Evolutionary conservation across 2,113 vertebrate species (phyloP).

Genomic region (Canis aureus): DNA sequence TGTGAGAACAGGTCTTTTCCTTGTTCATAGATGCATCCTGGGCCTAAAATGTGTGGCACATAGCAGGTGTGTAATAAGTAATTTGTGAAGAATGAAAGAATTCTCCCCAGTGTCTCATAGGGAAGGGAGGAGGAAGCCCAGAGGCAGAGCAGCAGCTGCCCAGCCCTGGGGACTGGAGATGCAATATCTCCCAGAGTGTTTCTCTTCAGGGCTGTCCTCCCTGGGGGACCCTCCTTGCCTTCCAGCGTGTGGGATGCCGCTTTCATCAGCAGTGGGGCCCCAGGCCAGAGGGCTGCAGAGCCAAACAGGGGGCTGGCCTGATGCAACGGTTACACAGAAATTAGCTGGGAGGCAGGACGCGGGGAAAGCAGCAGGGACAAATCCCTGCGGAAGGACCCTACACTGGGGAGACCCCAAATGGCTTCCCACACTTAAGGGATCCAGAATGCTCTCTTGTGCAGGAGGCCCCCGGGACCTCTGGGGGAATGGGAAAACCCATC

Average conservation of each 20-base stretch:
- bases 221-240: conserved; percentile 71
- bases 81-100: conserved; percentile 37
- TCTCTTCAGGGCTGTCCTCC: conserved; percentile 74
- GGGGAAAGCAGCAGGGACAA: neutral
- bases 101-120: neutral
- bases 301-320: conserved; percentile 80
- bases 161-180: conserved; percentile 69
- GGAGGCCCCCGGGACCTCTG: neutral
- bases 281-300: conserved; percentile 68
- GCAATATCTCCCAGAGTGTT: conserved; percentile 75
- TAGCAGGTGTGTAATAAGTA: neutral
- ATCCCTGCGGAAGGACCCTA: neutral
- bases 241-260: conserved; percentile 66
- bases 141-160: conserved; percentile 22
- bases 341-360: neutral
- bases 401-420: conserved; percentile 34
- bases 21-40: neutral
- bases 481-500: neutral
- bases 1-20: neutral
- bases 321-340: conserved; percentile 80
- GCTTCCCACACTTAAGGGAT: conserved; percentile 46
- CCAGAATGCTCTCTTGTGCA: conserved; percentile 55
- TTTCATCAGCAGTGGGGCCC: conserved; percentile 83
- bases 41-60: neutral
- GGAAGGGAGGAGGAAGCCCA: conserved; percentile 36